Conservation (phyloP, 1,140 invertebrate species). For the Drosophila ananassae region DNA sequence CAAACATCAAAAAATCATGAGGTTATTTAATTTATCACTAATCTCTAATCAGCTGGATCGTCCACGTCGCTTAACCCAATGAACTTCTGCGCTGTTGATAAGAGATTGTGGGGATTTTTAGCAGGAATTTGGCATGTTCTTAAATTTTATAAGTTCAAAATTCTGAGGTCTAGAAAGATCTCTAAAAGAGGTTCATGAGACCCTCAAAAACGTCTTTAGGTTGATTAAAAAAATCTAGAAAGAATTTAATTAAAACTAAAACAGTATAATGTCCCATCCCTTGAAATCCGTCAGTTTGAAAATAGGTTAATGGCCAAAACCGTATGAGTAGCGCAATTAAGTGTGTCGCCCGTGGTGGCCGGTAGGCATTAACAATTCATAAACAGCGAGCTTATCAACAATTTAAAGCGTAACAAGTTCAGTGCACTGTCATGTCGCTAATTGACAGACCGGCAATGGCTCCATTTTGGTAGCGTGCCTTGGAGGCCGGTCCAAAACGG, state of each 20-base stretch:
- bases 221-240: too few species aligned
- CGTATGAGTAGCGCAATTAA: conserved; percentile 41
- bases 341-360: conserved; percentile 43
- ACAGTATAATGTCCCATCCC: not conserved
- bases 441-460: conserved; percentile 63
- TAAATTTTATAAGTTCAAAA: too few species aligned
- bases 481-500: conserved; percentile 55
- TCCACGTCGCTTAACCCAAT: conserved; percentile 24
- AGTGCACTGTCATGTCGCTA: conserved; percentile 76
- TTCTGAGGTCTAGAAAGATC: too few species aligned
- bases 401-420: conserved; percentile 63
- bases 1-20: conserved; percentile 9
- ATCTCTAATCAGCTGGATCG: conserved; percentile 23
- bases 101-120: not conserved
- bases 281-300: not conserved
- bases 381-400: conserved; percentile 55
- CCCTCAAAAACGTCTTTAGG: not conserved
- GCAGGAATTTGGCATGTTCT: not conserved
- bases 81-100: conserved; percentile 11
- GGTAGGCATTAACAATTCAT: conserved; percentile 56
- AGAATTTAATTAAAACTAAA: not conserved
- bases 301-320: conserved; percentile 57
- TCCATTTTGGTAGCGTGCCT: conserved; percentile 59
- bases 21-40: conserved; percentile 10
- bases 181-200: too few species aligned